Base-by-base conservation (phyloP, 1,140 invertebrate species). In the Panagrolaimus sp. region DNA sequence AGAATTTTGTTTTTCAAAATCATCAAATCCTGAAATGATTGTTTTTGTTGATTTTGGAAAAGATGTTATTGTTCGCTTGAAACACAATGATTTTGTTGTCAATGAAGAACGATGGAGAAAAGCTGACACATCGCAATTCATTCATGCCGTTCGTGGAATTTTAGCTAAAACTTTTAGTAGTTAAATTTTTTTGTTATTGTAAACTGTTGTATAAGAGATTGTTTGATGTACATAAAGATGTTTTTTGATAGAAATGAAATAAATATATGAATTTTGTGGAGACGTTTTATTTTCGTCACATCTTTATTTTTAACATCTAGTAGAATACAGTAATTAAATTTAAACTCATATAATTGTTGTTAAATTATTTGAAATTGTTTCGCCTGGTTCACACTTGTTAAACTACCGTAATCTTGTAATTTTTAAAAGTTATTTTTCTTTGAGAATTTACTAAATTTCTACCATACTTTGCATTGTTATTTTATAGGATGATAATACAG, bases 81-180 rank as follows among this genome's bases (percentile, higher is more conserved):
- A 27, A 9, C 13, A 27, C 9, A 16, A 57, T 57, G 51, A 57
- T 20, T 23, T 57, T 11, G 20, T 11, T 25, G 51, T 57, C 11
- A 16, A 20, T 25, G 48, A 51, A 57, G 51, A 57, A 57, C 20
- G 20, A 11, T 57, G 51, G 51, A 13, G 27, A 57, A 57, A 57
- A 27, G 51, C 20, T 20, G 51, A 57, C 5, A 4, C 27, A 11
- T 11, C 20, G 3, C 13, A n/a, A 13, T 57, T 57, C 13, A 57
- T 57, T 16, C 20, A 16, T 14, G 51, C 51, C n/a, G 51, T 57
- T 16, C 11, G 51, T 11, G 51, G 51, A n/a, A 57, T 25, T 20
- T 57, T 20, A 1, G 11, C 51, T 23, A 38, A 38, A 7, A 38
- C 31, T 38, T 38, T 38, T 38, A 38, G 31, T 38, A 4, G 2